Conservation (phyloP, 64 coral and sea anemone genomes). For the Stichodactyla helianthus region DNA sequence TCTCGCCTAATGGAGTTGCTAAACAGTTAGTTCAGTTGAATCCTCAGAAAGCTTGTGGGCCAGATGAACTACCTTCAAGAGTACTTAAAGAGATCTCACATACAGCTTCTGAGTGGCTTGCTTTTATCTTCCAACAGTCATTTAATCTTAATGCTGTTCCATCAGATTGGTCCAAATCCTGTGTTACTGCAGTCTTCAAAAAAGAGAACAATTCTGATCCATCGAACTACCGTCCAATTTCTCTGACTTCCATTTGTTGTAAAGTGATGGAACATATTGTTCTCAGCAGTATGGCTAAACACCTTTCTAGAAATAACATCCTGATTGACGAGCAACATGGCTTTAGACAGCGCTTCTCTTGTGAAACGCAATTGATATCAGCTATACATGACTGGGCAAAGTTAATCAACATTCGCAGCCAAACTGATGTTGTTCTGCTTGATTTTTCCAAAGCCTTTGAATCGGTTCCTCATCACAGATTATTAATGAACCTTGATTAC, state of each 20-base stretch:
- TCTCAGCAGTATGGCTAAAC: not conserved
- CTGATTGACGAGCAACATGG: too few species aligned
- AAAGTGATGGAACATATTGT: conserved; percentile 27
- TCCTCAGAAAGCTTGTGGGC: conserved; percentile 17
- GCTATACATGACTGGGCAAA: too few species aligned
- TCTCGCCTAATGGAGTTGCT: not conserved
- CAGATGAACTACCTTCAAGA: conserved; percentile 14
- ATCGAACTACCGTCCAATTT: conserved; percentile 35
- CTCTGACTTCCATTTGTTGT: conserved; percentile 14
- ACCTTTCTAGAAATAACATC: not conserved
- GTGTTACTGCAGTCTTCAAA: conserved; percentile 33
- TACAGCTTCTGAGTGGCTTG: too few species aligned
- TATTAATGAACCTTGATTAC: too few species aligned
- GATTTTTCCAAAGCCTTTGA: too few species aligned
- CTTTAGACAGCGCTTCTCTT: too few species aligned
- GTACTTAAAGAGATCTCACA: conserved; percentile 2
- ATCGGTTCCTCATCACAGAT: too few species aligned
- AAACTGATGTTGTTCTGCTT: too few species aligned
- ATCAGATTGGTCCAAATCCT: conserved; percentile 17
- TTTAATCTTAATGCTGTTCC: conserved; percentile 7
- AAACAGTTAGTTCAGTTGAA: conserved; percentile 12
- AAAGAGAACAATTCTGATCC: not conserved
- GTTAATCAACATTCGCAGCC: too few species aligned
- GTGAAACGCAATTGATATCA: too few species aligned
- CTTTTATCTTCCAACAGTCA: too few species aligned